These are phyloP conservation scores for Perccottus glenii DNA, from an alignment of 2,113 vertebrate genomes.

Conservation along the genomic window DNA sequence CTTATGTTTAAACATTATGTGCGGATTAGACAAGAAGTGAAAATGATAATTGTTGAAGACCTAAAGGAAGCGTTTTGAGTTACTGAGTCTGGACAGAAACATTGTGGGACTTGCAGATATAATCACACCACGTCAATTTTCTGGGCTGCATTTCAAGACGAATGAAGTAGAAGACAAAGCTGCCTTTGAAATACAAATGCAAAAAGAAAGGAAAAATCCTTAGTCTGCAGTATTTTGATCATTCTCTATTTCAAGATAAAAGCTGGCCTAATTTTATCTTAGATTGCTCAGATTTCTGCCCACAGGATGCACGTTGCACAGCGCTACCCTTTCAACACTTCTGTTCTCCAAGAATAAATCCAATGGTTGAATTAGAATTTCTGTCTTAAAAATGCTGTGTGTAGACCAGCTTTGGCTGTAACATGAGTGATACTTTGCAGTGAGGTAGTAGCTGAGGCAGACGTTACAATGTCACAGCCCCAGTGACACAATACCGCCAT, in stretches of 20 bases:
- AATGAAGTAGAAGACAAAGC: constrained; percentile 84
- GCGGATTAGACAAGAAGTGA: constrained; percentile 31
- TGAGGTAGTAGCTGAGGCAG: background rate
- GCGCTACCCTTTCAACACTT: constrained; percentile 7
- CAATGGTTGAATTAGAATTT: background rate
- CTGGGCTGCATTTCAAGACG: constrained; percentile 84
- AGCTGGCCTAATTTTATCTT: constrained; percentile 36
- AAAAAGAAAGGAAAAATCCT: constrained; percentile 49
- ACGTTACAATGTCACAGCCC: background rate
- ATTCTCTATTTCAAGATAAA: constrained; percentile 60
- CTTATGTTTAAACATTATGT: constrained; percentile 36
- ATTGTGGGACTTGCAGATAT: constrained; percentile 80
- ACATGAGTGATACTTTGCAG: too few species aligned
- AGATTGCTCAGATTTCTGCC: constrained; percentile 32
- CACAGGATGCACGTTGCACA: constrained; percentile 7
- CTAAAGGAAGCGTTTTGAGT: constrained; percentile 80
- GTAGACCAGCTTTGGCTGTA: too few species aligned
- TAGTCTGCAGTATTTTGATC: constrained; percentile 80
- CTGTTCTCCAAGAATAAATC: background rate
- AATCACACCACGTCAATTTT: constrained; percentile 77
- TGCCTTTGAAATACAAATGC: constrained; percentile 79
- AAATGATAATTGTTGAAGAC: constrained; percentile 77
- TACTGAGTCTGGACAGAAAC: constrained; percentile 77
- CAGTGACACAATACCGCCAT: constrained; percentile 15
- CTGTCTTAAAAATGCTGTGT: background rate